phyloP scores from a whole-genome alignment of 2,888 invertebrate genomes.

The Mongoloraphidia duomilia region DNA sequence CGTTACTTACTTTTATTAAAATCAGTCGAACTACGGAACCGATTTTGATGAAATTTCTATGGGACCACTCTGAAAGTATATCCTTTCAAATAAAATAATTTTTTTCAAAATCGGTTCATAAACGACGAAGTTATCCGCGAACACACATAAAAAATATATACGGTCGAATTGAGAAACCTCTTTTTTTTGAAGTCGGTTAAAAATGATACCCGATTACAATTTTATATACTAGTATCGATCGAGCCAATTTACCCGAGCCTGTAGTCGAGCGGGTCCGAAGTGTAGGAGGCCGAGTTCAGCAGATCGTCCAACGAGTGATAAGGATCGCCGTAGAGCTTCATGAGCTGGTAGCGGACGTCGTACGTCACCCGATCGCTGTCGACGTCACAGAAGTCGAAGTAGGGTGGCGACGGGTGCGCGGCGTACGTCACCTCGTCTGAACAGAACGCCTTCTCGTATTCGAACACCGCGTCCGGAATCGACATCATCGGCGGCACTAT shows the following conservation, averaged over 20 bases:
- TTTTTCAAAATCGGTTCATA: too few species aligned
- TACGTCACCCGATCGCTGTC: conserved; percentile 23
- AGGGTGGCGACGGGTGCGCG: conserved; percentile 25
- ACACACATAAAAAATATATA: too few species aligned
- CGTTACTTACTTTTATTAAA: too few species aligned
- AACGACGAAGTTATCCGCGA: too few species aligned
- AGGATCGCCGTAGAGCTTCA: conserved; percentile 58
- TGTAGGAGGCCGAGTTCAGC: conserved; percentile 60
- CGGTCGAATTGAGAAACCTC: too few species aligned
- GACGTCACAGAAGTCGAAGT: conserved; percentile 17
- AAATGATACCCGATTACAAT: too few species aligned
- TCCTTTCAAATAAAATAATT: too few species aligned
- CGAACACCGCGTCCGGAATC: conserved; percentile 53
- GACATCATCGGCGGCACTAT: conserved; percentile 53
- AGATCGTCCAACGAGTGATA: conserved; percentile 49
- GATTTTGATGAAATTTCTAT: too few species aligned
- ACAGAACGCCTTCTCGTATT: conserved; percentile 54
- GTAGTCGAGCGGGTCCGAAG: conserved; percentile 69
- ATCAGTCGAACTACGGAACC: too few species aligned
- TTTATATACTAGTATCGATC: conserved; percentile 3
- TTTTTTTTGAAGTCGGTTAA: too few species aligned
- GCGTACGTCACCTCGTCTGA: conserved; percentile 19
- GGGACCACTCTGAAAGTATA: too few species aligned
- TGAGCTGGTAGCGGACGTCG: conserved; percentile 71
- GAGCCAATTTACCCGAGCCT: conserved; percentile 46